Conservation (phyloP, 2,113 vertebrate genomes). For the Hassar affinis region DNA sequence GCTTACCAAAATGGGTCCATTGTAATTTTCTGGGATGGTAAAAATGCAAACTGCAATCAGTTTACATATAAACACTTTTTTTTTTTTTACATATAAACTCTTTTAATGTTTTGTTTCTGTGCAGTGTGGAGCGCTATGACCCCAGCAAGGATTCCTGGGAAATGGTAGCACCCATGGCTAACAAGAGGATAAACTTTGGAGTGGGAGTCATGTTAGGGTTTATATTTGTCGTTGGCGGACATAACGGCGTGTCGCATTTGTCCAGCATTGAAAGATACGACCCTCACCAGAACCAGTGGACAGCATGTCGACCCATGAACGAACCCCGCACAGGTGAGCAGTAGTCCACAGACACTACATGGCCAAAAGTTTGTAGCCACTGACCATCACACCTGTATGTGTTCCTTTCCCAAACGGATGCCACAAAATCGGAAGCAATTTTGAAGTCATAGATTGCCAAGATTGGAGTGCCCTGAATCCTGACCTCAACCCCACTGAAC, state of each 20-base stretch:
- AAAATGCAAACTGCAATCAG: neutral
- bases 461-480: no score
- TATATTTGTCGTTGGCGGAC: conserved; percentile 96
- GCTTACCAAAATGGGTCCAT: neutral
- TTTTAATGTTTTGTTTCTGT: conserved; percentile 47
- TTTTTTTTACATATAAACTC: no score
- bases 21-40: neutral
- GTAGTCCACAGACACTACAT: neutral
- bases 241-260: conserved; percentile 95
- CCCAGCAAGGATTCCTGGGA: conserved; percentile 96
- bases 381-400: neutral
- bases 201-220: conserved; percentile 96
- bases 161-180: conserved; percentile 93
- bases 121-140: conserved; percentile 94
- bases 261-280: conserved; percentile 97
- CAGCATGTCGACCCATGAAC: conserved; percentile 92
- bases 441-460: no score
- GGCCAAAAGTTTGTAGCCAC: neutral
- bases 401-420: neutral
- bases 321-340: conserved; percentile 92
- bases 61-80: neutral
- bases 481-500: neutral
- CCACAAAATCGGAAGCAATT: neutral
- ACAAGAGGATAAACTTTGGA: conserved; percentile 97
- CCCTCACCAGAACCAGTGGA: conserved; percentile 98